Percentiles rank a stretch among this genome's conserved stretches.
Conservation (phyloP, 2,797 vertebrate genomes). For the Myiothlypis chrysogaster region DNA sequence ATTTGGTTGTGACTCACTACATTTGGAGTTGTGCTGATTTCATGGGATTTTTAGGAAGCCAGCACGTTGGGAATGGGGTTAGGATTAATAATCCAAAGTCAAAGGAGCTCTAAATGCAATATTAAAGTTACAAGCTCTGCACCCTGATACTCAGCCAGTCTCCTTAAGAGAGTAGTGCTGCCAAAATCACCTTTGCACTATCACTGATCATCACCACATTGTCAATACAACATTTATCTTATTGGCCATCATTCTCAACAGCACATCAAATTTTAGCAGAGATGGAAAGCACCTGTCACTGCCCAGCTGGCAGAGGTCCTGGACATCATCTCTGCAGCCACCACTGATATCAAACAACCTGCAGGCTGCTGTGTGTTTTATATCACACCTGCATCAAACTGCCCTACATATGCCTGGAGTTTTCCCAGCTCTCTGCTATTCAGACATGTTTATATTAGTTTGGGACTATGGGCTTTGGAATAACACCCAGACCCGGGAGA, state of each 20-base stretch:
- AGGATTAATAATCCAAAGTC: not conserved
- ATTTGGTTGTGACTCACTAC: not conserved
- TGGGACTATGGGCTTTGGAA: not conserved
- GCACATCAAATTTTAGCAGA: not conserved
- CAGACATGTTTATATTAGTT: not conserved
- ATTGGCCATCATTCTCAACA: not conserved
- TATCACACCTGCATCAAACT: not conserved
- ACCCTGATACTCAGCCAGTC: not conserved
- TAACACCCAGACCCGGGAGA: not conserved
- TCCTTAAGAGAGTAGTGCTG: not conserved
- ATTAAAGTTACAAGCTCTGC: not conserved
- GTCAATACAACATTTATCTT: not conserved
- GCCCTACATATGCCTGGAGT: not conserved
- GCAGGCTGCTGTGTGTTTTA: not conserved
- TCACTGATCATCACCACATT: not conserved
- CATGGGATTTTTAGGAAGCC: not conserved
- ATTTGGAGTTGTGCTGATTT: not conserved
- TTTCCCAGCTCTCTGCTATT: not conserved
- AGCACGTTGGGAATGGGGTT: not conserved
- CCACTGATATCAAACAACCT: not conserved
- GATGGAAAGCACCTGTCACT: not conserved
- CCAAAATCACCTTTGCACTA: not conserved
- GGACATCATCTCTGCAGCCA: not conserved
- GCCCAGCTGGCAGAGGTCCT: not conserved
- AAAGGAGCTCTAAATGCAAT: not conserved